Percentiles rank a stretch among this genome's conserved stretches.
Conservation (phyloP, 2,797 vertebrate species). For the Syndactyla subalaris region DNA sequence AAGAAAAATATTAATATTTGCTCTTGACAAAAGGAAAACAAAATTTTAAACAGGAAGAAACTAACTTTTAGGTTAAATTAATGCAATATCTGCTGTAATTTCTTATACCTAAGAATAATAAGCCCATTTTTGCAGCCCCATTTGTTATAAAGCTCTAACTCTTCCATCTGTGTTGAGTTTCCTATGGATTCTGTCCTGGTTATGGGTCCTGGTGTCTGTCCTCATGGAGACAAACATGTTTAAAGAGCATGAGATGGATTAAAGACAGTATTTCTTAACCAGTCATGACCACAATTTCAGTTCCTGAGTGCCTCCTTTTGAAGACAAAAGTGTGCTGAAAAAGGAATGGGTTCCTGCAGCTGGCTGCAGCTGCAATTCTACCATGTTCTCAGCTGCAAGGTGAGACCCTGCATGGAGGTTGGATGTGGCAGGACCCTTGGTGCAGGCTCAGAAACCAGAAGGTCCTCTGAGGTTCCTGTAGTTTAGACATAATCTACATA, state of each 20-base stretch:
- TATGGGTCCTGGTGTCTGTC: neutral
- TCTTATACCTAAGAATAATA: neutral
- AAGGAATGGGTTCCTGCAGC: neutral
- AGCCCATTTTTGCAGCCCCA: neutral
- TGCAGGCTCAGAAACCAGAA: neutral
- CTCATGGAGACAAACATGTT: neutral
- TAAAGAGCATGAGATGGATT: neutral
- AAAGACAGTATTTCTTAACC: neutral
- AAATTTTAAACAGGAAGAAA: conserved; percentile 5
- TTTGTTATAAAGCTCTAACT: neutral
- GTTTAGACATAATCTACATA: neutral
- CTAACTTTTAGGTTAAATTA: neutral
- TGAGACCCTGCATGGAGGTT: neutral
- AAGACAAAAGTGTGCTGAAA: neutral
- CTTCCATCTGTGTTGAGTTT: neutral
- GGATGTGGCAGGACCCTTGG: neutral
- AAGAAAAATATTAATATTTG: conserved; percentile 52
- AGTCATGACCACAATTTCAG: neutral
- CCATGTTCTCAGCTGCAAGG: neutral
- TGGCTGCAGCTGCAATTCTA: neutral
- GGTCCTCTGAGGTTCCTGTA: neutral
- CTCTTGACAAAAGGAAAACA: conserved; percentile 33
- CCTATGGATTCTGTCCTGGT: neutral
- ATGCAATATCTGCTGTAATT: neutral
- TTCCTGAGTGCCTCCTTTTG: neutral